phyloP scores from a whole-genome alignment of 2,113 vertebrate genomes.

The Chaenogobius annularis region DNA sequence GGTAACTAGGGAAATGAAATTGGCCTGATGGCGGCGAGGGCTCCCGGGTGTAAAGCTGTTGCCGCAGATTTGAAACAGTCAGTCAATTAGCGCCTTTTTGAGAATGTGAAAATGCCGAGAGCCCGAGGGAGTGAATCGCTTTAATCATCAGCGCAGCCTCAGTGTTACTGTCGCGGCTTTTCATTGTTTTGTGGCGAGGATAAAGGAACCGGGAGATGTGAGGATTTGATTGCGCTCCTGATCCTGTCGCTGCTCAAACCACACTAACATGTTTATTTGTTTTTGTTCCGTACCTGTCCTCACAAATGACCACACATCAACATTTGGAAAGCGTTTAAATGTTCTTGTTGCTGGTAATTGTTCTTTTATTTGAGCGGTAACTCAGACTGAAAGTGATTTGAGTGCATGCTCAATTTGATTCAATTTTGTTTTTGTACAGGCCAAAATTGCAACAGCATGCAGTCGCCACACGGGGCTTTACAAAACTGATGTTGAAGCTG shows the following conservation, averaged over 20 bases:
- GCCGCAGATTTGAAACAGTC: conserved; percentile 41
- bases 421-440: too few relatives aligned
- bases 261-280: too few relatives aligned
- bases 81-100: conserved; percentile 31
- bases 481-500: too few relatives aligned
- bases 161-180: conserved; percentile 13
- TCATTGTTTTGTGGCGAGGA: background rate
- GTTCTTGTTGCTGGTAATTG: too few relatives aligned
- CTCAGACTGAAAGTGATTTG: too few relatives aligned
- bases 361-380: too few relatives aligned
- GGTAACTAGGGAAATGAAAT: conserved; percentile 9
- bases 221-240: conserved; percentile 10
- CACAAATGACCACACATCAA: too few relatives aligned
- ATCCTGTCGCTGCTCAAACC: background rate
- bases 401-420: too few relatives aligned
- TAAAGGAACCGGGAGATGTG: conserved; percentile 22
- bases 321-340: too few relatives aligned
- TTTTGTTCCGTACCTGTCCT: too few relatives aligned
- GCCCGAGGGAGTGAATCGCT: conserved; percentile 9
- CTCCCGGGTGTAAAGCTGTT: conserved; percentile 13
- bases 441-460: too few relatives aligned
- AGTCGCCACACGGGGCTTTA: too few relatives aligned
- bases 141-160: conserved; percentile 20
- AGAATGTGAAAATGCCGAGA: conserved; percentile 15
- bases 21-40: conserved; percentile 11